phyloP scores from a whole-genome alignment of 2,797 vertebrate species.

The Danionella dracula region DNA sequence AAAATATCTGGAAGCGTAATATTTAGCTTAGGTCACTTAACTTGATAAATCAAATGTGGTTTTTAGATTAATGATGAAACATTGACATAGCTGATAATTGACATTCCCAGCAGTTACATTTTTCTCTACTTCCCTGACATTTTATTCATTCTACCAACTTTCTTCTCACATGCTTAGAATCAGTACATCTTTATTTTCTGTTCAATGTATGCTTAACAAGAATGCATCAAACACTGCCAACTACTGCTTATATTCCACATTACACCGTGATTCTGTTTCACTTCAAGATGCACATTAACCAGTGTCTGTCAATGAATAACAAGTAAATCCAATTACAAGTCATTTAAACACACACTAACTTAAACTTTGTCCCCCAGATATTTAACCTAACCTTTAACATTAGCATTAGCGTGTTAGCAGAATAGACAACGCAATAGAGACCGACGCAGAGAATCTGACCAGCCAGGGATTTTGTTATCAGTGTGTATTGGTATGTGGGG shows the following conservation, averaged over 20 bases:
- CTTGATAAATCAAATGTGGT: no score
- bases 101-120: no score
- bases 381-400: background rate
- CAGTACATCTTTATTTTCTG: no score
- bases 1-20: no score
- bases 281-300: slow-evolving; percentile 18
- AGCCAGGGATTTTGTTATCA: background rate
- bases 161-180: no score
- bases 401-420: background rate
- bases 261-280: background rate
- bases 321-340: slow-evolving; percentile 19
- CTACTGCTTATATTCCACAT: slow-evolving; percentile 25
- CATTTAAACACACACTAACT: slow-evolving; percentile 9
- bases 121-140: no score
- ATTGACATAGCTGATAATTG: no score
- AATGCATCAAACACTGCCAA: slow-evolving; percentile 35
- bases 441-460: background rate
- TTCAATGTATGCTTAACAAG: background rate
- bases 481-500: slow-evolving; percentile 25
- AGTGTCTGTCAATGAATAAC: slow-evolving; percentile 17
- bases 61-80: no score
- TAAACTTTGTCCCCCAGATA: background rate
- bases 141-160: no score
- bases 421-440: background rate
- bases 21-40: no score